Evolutionary conservation across 1,140 invertebrate genomes (phyloP), one percentile per base, ranked within the genome.

Genomic region (Armadillidium nasatum): DNA sequence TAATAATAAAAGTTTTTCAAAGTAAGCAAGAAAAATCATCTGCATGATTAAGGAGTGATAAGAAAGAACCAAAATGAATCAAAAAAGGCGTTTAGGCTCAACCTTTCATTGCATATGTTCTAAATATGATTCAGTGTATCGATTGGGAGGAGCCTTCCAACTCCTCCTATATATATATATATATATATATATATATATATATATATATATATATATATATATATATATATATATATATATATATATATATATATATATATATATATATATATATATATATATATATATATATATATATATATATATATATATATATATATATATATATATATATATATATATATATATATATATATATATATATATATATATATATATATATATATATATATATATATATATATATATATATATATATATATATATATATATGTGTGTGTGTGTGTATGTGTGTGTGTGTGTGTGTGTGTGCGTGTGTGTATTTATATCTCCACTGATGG

Each of bases 171-270:
- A 33, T 33, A 33, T 33, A 33, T 33, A 33, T 33, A 60, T 60
- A 60, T 60, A 60, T 60, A 60, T 60, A 60, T 60, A 60, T 60
- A 60, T 60, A 60, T 60, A 60, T 60, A 60, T 60, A 60, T 60
- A 60, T 60, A 60, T 60, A 60, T 60, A 60, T 60, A 60, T 60
- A 60, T 60, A 60, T 60, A 60, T 60, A 60, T 60, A 60, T 60
- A 60, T 60, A 60, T 60, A 60, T 60, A 60, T 60, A 60, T 21
- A 60, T 60, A 60, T 60, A 60, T 60, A 60, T 60, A 60, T 60
- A 60, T 60, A 60, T 60, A 60, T 60, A 60, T 60, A 60, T 60
- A 60, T 60, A 60, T 60, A 60, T 60, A 60, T 60, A 60, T 60
- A 60, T 60, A 60, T 21, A 60, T 21, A 60, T 21, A 60, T 21